These are phyloP conservation scores for Caerostris darwini DNA, from an alignment of 1,140 invertebrate genomes.

Conservation along the genomic window DNA sequence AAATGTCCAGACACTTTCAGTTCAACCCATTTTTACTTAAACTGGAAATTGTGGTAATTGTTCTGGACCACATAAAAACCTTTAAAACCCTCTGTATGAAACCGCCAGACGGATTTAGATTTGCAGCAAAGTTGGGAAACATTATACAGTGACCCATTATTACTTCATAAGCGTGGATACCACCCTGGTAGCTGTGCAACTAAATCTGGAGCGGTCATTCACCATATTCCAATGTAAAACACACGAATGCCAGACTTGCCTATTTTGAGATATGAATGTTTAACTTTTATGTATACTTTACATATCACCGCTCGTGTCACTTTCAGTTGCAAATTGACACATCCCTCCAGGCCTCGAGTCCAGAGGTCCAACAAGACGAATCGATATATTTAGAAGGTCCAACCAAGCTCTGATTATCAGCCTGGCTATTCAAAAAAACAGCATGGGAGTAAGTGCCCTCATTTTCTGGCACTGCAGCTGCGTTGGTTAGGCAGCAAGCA, in stretches of 20 bases:
- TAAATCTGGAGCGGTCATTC: conserved; percentile 55
- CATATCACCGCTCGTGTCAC: not conserved
- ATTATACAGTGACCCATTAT: conserved; percentile 49
- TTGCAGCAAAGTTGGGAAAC: not conserved
- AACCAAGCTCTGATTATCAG: not conserved
- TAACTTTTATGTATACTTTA: not conserved
- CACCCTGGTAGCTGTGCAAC: not conserved
- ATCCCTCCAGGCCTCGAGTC: not conserved
- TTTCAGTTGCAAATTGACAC: not conserved
- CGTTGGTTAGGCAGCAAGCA: not conserved
- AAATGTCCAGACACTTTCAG: not conserved
- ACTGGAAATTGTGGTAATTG: not conserved
- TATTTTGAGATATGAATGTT: not conserved
- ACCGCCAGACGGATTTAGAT: not conserved
- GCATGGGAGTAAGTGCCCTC: conserved; percentile 39
- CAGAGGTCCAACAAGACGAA: not conserved
- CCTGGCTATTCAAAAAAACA: not conserved
- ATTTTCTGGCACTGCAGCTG: not conserved
- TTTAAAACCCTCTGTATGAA: not conserved
- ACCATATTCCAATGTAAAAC: not conserved
- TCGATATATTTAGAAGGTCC: not conserved
- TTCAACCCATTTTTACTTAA: not conserved
- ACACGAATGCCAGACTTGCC: not conserved
- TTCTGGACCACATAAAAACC: not conserved
- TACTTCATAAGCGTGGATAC: conserved; percentile 8